Percentiles rank a stretch among this genome's conserved stretches.
These are phyloP conservation scores for Maccullochella peelii DNA, from an alignment of 2,113 vertebrate genomes.

Conservation along the genomic window DNA sequence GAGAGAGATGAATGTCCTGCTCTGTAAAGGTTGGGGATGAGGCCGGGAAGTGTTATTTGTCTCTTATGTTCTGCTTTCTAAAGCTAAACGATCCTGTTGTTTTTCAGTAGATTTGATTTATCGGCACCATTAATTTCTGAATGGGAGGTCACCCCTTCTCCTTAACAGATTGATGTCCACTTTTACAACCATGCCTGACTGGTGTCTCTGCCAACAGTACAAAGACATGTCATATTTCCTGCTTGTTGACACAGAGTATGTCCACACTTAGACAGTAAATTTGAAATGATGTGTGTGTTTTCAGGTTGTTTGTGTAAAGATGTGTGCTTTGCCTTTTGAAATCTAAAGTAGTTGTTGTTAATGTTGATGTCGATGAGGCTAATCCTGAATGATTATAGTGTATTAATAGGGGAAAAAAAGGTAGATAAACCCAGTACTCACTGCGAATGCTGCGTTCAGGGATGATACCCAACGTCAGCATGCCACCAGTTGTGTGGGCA, in stretches of 20 bases:
- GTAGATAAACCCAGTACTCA: not conserved
- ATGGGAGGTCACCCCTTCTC: conserved; percentile 36
- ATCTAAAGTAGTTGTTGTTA: not conserved
- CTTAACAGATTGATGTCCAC: conserved; percentile 45
- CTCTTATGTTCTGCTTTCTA: conserved; percentile 48
- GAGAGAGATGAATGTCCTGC: conserved; percentile 60
- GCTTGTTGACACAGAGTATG: conserved; percentile 18
- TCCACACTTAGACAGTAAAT: not conserved
- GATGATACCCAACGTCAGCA: not conserved
- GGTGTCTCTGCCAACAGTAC: conserved; percentile 23
- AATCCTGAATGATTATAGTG: not conserved
- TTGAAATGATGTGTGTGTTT: not conserved
- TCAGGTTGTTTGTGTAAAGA: not conserved
- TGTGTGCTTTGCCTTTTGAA: not conserved
- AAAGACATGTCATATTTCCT: conserved; percentile 18
- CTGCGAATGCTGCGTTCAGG: not conserved
- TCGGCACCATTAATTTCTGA: conserved; percentile 60
- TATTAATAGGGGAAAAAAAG: not conserved
- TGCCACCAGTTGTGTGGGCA: conserved; percentile 12
- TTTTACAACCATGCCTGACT: conserved; percentile 25
- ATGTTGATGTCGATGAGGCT: not conserved
- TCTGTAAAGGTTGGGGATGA: conserved; percentile 53
- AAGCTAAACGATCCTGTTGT: conserved; percentile 51
- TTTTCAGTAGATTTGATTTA: conserved; percentile 66
- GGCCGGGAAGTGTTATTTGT: conserved; percentile 63